Evolutionary conservation across 2,888 invertebrate genomes (phyloP).

Genomic region (Dynastes hyllus): DNA sequence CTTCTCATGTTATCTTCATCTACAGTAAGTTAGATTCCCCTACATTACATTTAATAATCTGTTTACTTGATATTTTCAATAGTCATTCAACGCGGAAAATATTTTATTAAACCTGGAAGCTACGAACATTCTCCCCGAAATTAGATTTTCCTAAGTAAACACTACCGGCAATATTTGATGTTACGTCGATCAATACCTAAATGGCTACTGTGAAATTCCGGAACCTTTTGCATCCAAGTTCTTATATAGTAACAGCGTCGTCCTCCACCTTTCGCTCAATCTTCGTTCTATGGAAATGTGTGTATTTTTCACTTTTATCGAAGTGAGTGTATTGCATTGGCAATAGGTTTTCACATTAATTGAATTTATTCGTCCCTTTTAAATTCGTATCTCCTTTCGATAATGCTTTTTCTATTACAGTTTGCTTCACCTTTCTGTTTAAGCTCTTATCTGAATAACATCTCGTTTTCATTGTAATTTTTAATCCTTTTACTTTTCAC

Average conservation of each 20-base stretch:
- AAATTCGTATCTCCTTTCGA: too few species aligned
- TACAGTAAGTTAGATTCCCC: background rate
- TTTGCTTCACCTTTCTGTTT: too few species aligned
- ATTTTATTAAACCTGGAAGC: constrained; percentile 28
- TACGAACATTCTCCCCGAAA: constrained; percentile 31
- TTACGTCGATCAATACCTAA: constrained; percentile 34
- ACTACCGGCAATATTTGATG: constrained; percentile 34
- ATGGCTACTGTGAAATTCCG: constrained; percentile 18
- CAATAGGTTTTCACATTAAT: too few species aligned
- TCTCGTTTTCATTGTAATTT: too few species aligned
- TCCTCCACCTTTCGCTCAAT: constrained; percentile 7
- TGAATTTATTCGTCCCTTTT: too few species aligned
- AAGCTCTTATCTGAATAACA: too few species aligned
- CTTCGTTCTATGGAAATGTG: background rate
- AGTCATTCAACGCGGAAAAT: constrained; percentile 10
- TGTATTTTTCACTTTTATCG: background rate
- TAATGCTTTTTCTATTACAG: too few species aligned
- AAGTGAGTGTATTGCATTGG: background rate
- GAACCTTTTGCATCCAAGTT: background rate
- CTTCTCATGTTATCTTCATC: too few species aligned
- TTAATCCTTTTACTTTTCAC: too few species aligned
- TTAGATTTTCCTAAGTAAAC: constrained; percentile 44
- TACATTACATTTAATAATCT: constrained; percentile 5
- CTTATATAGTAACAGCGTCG: background rate
- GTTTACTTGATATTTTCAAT: constrained; percentile 13